A percentile compares a stretch with the other conserved stretches of the same genome.
phyloP scores from a whole-genome alignment of 2,888 invertebrate species.

The Lacanobia wlatinum region DNA sequence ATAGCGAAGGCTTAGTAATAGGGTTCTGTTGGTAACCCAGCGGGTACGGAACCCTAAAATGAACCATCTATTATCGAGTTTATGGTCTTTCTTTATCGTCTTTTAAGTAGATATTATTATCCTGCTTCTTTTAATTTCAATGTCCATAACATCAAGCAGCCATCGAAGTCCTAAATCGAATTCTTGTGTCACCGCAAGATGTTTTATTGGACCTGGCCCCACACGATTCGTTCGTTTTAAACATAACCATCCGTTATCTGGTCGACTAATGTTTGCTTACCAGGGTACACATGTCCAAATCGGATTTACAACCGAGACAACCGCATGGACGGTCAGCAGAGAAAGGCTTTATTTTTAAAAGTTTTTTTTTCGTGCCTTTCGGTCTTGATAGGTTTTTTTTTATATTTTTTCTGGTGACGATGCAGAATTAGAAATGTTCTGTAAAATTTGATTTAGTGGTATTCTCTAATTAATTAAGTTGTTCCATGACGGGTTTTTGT shows the following conservation, averaged over 20 bases:
- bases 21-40: too few species aligned
- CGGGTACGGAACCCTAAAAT: too few species aligned
- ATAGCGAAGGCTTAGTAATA: too few species aligned
- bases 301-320: constrained; percentile 84
- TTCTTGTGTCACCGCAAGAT: constrained; percentile 30
- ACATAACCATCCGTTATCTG: constrained; percentile 84
- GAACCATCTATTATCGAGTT: too few species aligned
- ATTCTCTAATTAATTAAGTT: too few species aligned
- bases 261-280: constrained; percentile 85
- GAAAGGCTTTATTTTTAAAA: constrained; percentile 12
- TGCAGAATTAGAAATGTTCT: not conserved
- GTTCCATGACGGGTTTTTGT: too few species aligned
- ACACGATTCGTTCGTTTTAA: constrained; percentile 80
- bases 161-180: constrained; percentile 22
- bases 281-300: constrained; percentile 88
- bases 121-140: not conserved
- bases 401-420: not conserved
- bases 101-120: not conserved
- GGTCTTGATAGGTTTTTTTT: not conserved
- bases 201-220: constrained; percentile 54
- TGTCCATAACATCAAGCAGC: not conserved
- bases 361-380: not conserved
- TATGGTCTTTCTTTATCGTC: too few species aligned
- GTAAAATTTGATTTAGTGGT: not conserved
- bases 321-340: constrained; percentile 76